phyloP scores from a whole-genome alignment of 2,113 vertebrate species.

The Holacanthus passer region DNA sequence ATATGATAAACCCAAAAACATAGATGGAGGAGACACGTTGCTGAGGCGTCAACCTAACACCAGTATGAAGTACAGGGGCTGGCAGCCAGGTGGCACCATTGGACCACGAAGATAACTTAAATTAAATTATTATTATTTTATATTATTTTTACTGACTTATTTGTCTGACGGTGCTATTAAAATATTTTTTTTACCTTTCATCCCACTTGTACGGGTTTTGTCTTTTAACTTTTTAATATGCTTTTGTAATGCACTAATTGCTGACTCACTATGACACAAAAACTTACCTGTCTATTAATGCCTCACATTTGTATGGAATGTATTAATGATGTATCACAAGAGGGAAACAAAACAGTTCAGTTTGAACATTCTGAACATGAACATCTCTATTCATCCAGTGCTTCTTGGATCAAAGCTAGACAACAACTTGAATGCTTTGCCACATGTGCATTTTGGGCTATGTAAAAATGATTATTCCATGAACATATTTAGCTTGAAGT shows the following conservation, averaged over 20 bases:
- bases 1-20: constrained; percentile 90
- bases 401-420: too few relatives aligned
- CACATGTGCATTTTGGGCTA: too few relatives aligned
- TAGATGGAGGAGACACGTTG: constrained; percentile 87
- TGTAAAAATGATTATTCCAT: too few relatives aligned
- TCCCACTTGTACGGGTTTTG: background rate
- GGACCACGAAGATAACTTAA: constrained; percentile 60
- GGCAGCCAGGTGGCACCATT: constrained; percentile 75
- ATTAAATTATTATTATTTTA: constrained; percentile 4
- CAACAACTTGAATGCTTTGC: too few relatives aligned
- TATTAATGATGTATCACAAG: background rate
- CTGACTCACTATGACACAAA: background rate
- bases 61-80: constrained; percentile 91
- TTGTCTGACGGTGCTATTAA: constrained; percentile 39
- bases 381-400: too few relatives aligned
- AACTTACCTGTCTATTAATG: background rate
- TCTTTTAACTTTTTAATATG: background rate
- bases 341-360: background rate
- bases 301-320: background rate
- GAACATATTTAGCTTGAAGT: too few relatives aligned
- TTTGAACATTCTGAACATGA: too few relatives aligned
- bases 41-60: constrained; percentile 89
- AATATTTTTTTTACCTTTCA: background rate
- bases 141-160: background rate
- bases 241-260: background rate